These are phyloP conservation scores for Loxodonta africana DNA, from an alignment of 2,113 vertebrate genomes.

Conservation along the genomic window DNA sequence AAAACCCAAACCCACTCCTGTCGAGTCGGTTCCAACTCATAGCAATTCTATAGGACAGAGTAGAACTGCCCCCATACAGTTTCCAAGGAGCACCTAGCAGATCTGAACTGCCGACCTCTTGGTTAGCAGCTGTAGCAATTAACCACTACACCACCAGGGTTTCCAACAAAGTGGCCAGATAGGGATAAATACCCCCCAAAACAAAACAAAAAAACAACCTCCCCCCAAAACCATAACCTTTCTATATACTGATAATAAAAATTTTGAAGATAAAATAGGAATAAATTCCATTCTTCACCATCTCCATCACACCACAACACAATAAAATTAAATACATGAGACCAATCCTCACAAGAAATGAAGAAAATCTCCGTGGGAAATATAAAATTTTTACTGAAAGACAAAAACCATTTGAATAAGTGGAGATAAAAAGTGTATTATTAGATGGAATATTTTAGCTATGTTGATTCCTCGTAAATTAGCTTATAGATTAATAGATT, in stretches of 20 bases:
- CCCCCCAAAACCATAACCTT: not conserved
- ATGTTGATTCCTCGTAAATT: not conserved
- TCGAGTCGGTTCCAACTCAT: too few relatives aligned
- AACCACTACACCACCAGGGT: too few relatives aligned
- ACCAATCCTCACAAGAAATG: not conserved
- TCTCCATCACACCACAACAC: not conserved
- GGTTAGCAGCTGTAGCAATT: too few relatives aligned
- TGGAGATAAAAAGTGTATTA: not conserved
- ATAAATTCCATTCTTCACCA: not conserved
- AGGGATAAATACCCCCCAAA: not conserved
- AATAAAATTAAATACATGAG: not conserved
- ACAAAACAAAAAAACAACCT: not conserved
- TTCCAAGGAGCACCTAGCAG: too few relatives aligned
- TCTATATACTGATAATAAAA: not conserved
- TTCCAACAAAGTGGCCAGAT: not conserved
- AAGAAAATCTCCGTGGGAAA: not conserved
- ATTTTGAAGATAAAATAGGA: constrained; percentile 32
- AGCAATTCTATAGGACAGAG: too few relatives aligned
- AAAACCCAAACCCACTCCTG: too few relatives aligned
- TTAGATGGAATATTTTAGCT: not conserved
- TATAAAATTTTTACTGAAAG: not conserved
- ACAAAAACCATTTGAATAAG: not conserved
- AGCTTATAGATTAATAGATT: not conserved
- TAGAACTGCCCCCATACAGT: too few relatives aligned
- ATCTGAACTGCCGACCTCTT: too few relatives aligned